These are phyloP conservation scores for Manis pentadactyla DNA, from an alignment of 2,797 vertebrate genomes.

Conservation along the genomic window DNA sequence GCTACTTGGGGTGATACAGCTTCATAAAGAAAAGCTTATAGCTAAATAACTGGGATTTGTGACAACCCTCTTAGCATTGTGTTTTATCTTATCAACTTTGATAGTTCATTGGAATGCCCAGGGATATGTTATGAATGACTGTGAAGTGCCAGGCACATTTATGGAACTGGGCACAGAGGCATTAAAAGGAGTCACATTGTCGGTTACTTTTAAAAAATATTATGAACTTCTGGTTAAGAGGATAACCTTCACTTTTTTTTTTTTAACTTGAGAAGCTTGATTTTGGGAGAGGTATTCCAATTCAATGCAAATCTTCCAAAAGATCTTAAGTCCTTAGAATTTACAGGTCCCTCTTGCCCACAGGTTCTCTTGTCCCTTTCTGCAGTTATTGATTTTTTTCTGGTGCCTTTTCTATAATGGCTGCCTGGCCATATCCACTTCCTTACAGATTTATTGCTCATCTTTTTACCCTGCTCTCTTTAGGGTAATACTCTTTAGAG, in stretches of 20 bases:
- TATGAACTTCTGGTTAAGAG: conserved; percentile 56
- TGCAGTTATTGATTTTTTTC: conserved; percentile 68
- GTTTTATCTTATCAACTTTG: conserved; percentile 53
- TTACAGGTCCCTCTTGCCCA: conserved; percentile 24
- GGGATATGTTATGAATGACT: conserved; percentile 41
- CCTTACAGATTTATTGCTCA: conserved; percentile 67
- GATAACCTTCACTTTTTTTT: conserved; percentile 16
- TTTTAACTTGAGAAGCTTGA: conserved; percentile 5
- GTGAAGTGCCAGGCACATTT: conserved; percentile 49
- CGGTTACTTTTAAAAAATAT: conserved; percentile 45
- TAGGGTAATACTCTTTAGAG: conserved; percentile 72
- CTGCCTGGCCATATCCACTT: conserved; percentile 52
- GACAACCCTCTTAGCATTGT: conserved; percentile 2
- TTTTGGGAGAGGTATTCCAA: conserved; percentile 15
- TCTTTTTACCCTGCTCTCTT: conserved; percentile 65
- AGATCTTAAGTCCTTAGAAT: conserved; percentile 59
- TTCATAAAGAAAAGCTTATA: conserved; percentile 50
- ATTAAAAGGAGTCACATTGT: conserved; percentile 61
- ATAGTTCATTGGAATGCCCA: conserved; percentile 49
- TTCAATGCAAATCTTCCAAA: conserved; percentile 32
- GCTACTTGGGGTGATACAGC: conserved; percentile 17
- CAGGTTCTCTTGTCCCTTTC: conserved; percentile 53
- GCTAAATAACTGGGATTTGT: conserved; percentile 50
- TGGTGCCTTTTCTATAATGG: conserved; percentile 52
- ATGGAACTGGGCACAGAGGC: conserved; percentile 3